A percentile compares a stretch with the other conserved stretches of the same genome.
Conservation (phyloP, 2,888 invertebrate genomes). For the Andrena camellia region DNA sequence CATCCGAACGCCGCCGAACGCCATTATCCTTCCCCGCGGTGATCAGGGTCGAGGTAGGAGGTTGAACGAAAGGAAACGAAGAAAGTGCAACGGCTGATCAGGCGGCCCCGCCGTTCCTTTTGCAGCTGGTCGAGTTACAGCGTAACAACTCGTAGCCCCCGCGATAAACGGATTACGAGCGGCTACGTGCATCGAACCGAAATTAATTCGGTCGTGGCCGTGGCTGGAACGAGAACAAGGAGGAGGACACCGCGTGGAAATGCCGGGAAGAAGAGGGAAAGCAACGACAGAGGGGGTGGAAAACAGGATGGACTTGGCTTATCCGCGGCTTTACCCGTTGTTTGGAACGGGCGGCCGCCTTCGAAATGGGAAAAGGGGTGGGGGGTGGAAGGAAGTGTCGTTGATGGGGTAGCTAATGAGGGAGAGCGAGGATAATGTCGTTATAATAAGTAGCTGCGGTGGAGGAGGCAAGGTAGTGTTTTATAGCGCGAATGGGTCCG, state of each 20-base stretch:
- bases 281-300: background rate
- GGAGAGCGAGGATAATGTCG: conserved; percentile 73
- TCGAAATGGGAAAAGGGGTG: conserved; percentile 42
- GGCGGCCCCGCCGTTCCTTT: conserved; percentile 15
- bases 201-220: conserved; percentile 68
- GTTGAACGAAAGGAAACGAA: background rate
- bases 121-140: conserved; percentile 23
- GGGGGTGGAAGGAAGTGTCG: conserved; percentile 63
- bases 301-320: conserved; percentile 31
- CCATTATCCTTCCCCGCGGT: conserved; percentile 15
- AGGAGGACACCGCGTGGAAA: background rate
- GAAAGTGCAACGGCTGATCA: conserved; percentile 22
- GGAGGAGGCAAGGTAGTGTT: conserved; percentile 73
- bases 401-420: conserved; percentile 76
- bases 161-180: conserved; percentile 73
- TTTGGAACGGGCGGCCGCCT: conserved; percentile 41
- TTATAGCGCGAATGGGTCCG: conserved; percentile 71
- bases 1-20: conserved; percentile 19
- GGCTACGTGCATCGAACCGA: conserved; percentile 75
- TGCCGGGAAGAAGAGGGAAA: background rate
- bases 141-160: conserved; percentile 43
- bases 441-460: conserved; percentile 79
- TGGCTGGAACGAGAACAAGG: background rate
- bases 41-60: background rate
- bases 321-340: conserved; percentile 47